Evolutionary conservation across 2,888 invertebrate species (phyloP), one percentile per base, ranked within the genome.

Genomic region (Zygaena filipendulae): DNA sequence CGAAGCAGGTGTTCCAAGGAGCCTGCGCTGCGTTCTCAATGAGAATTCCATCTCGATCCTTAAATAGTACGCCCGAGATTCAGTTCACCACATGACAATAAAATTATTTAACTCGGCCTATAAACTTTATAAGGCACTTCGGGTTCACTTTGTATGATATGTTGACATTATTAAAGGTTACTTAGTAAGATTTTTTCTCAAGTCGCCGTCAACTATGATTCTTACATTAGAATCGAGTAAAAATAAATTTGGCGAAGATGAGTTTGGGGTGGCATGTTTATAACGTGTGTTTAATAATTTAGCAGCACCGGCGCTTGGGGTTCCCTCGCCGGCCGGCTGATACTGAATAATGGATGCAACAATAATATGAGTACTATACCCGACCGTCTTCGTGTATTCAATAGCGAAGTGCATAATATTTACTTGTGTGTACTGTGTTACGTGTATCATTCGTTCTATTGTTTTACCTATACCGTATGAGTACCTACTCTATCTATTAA

Each of bases 201-300:
- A n/a, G n/a, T n/a, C n/a, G n/a, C n/a, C n/a, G n/a, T n/a, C n/a
- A n/a, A n/a, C n/a, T n/a, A n/a, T n/a, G n/a, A n/a, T n/a, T n/a
- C n/a, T n/a, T n/a, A n/a, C n/a, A n/a, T n/a, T n/a, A n/a, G n/a
- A n/a, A n/a, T n/a, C n/a, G n/a, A n/a, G n/a, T n/a, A n/a, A n/a
- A n/a, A n/a, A n/a, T n/a, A n/a, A n/a, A n/a, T n/a, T n/a, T n/a
- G n/a, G n/a, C n/a, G 52, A 59, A 46, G 59, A 64, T 55, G 52
- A 60, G 57, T 59, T 59, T 55, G 56, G 69, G 64, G 64, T 59
- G 56, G 63, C 53, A 51, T 63, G 66, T 63, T 60, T 67, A 67
- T 75, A 74, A 74, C 64, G 64, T 50, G 54, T 63, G 66, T 74
- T 79, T 79, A 77, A 79, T 79, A 75, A 70, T 77, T 71, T 70